Percentiles rank a stretch among this genome's conserved stretches.
These are phyloP conservation scores for Dinoponera quadriceps DNA, from an alignment of 1,140 invertebrate genomes.

Conservation along the genomic window DNA sequence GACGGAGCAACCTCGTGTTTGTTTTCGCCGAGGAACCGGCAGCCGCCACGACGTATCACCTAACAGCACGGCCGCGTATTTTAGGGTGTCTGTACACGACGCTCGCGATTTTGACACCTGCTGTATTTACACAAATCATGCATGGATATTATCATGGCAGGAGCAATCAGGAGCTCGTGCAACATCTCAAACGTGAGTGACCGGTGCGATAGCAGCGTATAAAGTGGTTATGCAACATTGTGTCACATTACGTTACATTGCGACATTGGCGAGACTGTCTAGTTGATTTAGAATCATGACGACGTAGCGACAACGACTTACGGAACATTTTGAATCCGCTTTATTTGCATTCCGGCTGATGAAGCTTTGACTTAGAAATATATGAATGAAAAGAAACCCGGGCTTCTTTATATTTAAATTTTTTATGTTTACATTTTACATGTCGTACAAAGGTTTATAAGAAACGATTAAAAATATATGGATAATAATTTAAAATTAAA, in stretches of 20 bases:
- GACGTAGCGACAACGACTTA: too few species aligned
- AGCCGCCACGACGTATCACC: constrained; percentile 7
- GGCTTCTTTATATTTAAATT: too few species aligned
- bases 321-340: constrained; percentile 26
- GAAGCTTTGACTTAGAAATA: constrained; percentile 1
- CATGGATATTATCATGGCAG: constrained; percentile 93
- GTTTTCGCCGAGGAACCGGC: not conserved
- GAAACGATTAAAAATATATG: too few species aligned
- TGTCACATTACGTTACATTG: constrained; percentile 21
- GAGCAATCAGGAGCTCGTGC: constrained; percentile 93
- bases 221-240: constrained; percentile 41
- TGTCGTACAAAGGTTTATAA: too few species aligned
- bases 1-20: not conserved
- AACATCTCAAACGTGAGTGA: constrained; percentile 92
- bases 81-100: constrained; percentile 47
- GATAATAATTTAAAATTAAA: too few species aligned
- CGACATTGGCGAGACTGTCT: constrained; percentile 14
- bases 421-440: too few species aligned
- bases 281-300: not conserved
- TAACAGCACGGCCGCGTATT: constrained; percentile 27
- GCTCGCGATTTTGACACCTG: constrained; percentile 54
- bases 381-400: too few species aligned
- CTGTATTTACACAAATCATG: constrained; percentile 81
- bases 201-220: not conserved
- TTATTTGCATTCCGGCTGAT: constrained; percentile 4